Evolutionary conservation across 1,140 invertebrate genomes (phyloP), one percentile per base, ranked within the genome.

Genomic region (Chironomus striatipennis): DNA sequence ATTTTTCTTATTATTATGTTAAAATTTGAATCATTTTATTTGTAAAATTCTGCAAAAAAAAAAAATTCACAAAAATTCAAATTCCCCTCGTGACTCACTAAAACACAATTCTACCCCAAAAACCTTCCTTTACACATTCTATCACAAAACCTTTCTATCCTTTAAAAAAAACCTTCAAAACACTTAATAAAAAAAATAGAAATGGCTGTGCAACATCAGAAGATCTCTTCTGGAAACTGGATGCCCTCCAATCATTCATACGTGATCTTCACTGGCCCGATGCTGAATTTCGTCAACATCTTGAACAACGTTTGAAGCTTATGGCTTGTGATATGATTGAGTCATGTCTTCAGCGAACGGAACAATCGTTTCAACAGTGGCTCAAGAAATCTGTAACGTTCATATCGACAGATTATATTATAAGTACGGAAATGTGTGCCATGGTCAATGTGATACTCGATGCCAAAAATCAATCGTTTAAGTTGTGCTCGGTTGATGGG

Each of bases 241-340:
- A 99, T 81, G 97, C 98, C 9, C 85, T 99, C 72, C 98, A 99
- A 82, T 95, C 95, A 24, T 99, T 99, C 82, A 98, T 99, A 76
- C 87, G 93, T 73, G 97, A 99, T 79, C 86, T 99, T 9, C 97
- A 99, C 83, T 99, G 98, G 98, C 98, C 98, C 0, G 97, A 99
- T 83, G 91, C 93, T 73, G 97, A 98, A 80, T 99, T 99, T 85
- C 89, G 95, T 0, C 93, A 94, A 78, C 98, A 99, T 83, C 85
- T 99, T 75, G 97, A 99, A 80, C 96, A 98, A 81, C 85, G 98
- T 76, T 87, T 99, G 67, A 99, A 99, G 85, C 86, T 97, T 76
- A 99, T 99, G 96, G 97, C 98, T 24, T 94, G 93, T 78, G 98
- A 99, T 84, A 99, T 99, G 96, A 98, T 99, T 80, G 97, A 99